These are phyloP conservation scores for Periophthalmodon schlosseri DNA, from an alignment of 2,113 vertebrate species.

Conservation along the genomic window DNA sequence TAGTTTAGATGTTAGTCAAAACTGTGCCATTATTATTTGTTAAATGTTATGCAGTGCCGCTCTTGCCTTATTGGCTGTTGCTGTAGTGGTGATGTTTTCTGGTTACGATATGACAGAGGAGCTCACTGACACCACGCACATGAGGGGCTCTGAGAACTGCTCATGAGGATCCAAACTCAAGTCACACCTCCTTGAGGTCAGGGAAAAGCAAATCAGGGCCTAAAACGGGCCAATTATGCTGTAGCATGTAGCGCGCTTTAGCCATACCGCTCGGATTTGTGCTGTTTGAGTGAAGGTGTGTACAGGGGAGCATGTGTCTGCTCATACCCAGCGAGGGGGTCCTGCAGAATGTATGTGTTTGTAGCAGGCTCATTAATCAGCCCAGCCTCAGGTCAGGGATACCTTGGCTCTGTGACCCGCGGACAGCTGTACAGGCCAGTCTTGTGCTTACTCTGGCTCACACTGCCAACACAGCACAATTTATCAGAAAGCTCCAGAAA, in stretches of 20 bases:
- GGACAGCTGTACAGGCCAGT: constrained; percentile 41
- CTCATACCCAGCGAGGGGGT: background rate
- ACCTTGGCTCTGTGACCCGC: constrained; percentile 55
- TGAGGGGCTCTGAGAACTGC: too few relatives aligned
- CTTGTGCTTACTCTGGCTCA: constrained; percentile 8
- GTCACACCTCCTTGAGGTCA: too few relatives aligned
- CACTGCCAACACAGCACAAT: constrained; percentile 23
- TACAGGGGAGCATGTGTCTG: constrained; percentile 12
- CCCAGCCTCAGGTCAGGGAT: constrained; percentile 44
- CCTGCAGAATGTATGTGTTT: constrained; percentile 25
- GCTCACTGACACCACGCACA: too few relatives aligned
- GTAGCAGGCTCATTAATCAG: constrained; percentile 70
- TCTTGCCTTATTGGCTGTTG: too few relatives aligned
- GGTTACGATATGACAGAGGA: too few relatives aligned
- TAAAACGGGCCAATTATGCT: background rate
- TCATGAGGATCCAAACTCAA: too few relatives aligned
- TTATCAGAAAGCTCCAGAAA: constrained; percentile 6
- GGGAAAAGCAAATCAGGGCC: too few relatives aligned
- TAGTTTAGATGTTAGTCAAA: too few relatives aligned
- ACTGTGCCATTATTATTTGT: too few relatives aligned
- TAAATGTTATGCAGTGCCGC: too few relatives aligned
- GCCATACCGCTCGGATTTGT: background rate
- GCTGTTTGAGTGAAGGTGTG: background rate
- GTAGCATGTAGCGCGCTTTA: background rate
- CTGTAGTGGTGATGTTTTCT: too few relatives aligned